These are phyloP conservation scores for Drosophila prolongata DNA, from an alignment of 2,888 invertebrate genomes.

Conservation along the genomic window DNA sequence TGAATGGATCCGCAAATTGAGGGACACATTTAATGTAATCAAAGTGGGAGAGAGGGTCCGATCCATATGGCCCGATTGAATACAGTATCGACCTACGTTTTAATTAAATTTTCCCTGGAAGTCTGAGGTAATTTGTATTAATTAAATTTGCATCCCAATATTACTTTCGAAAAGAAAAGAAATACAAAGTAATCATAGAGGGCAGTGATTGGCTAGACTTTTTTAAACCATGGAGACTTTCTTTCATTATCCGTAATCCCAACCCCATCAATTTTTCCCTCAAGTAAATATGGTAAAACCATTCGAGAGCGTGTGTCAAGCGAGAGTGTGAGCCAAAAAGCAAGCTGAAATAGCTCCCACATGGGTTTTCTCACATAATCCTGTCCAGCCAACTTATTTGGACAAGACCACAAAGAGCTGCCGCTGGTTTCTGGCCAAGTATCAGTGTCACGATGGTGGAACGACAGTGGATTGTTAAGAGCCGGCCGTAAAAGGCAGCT, in stretches of 20 bases:
- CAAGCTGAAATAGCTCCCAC: conserved; percentile 1
- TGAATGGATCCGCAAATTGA: neutral
- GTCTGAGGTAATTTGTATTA: neutral
- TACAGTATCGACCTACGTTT: conserved; percentile 1
- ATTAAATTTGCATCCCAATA: conserved; percentile 6
- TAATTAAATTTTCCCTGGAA: conserved; percentile 8
- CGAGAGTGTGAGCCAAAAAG: conserved; percentile 2
- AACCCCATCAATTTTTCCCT: neutral
- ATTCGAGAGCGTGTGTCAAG: neutral
- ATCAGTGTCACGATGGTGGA: conserved; percentile 66
- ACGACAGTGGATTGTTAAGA: conserved; percentile 57
- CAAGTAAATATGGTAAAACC: neutral
- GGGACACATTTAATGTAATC: conserved; percentile 9
- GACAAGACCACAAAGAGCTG: conserved; percentile 50
- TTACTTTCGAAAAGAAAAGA: neutral
- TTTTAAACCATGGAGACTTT: neutral
- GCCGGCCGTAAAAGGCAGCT: conserved; percentile 58
- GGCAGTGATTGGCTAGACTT: neutral
- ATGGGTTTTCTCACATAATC: conserved; percentile 45
- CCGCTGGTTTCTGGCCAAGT: conserved; percentile 41
- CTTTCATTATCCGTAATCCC: neutral
- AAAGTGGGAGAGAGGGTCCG: conserved; percentile 5
- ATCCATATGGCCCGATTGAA: conserved; percentile 25
- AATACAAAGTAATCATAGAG: neutral
- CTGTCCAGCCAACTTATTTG: conserved; percentile 50